Percentiles rank a stretch among this genome's conserved stretches.
Evolutionary conservation across 2,888 invertebrate genomes (phyloP).

Genomic region (Lagria hirta): DNA sequence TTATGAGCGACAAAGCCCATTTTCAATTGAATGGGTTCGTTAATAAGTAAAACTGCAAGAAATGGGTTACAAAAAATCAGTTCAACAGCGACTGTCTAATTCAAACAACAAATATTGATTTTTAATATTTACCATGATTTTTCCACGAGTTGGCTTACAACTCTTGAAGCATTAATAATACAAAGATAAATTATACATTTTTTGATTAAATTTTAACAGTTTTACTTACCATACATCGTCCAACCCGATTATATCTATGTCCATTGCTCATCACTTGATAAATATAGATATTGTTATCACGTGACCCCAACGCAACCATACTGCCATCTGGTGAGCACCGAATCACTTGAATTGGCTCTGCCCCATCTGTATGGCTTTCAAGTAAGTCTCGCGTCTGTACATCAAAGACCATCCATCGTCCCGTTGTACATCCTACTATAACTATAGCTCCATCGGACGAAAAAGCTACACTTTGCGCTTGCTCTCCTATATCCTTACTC

Average conservation of each 20-base stretch:
- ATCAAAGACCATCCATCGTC: slow-evolving; percentile 83
- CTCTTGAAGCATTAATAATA: slow-evolving; percentile 7
- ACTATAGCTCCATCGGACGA: slow-evolving; percentile 75
- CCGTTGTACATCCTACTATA: slow-evolving; percentile 75
- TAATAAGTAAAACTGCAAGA: too few relatives aligned
- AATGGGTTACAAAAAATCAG: too few relatives aligned
- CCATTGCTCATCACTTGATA: slow-evolving; percentile 79
- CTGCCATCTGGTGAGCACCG: slow-evolving; percentile 78
- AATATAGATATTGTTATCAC: slow-evolving; percentile 88
- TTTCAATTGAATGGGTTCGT: too few relatives aligned
- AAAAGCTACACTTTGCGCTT: slow-evolving; percentile 80
- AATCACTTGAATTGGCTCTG: slow-evolving; percentile 69
- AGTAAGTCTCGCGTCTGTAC: slow-evolving; percentile 74
- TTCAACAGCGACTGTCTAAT: not conserved
- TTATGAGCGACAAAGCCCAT: too few relatives aligned
- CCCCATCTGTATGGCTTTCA: slow-evolving; percentile 70
- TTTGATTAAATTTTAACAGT: slow-evolving; percentile 1
- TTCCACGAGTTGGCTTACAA: slow-evolving; percentile 9
- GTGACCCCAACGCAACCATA: slow-evolving; percentile 79
- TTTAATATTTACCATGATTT: slow-evolving; percentile 7
- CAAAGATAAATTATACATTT: not conserved
- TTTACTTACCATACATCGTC: slow-evolving; percentile 79
- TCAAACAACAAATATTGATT: not conserved
- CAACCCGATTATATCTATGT: slow-evolving; percentile 74
- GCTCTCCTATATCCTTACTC: slow-evolving; percentile 88